phyloP scores from a whole-genome alignment of 2,888 invertebrate species.

The Noctua fimbriata region DNA sequence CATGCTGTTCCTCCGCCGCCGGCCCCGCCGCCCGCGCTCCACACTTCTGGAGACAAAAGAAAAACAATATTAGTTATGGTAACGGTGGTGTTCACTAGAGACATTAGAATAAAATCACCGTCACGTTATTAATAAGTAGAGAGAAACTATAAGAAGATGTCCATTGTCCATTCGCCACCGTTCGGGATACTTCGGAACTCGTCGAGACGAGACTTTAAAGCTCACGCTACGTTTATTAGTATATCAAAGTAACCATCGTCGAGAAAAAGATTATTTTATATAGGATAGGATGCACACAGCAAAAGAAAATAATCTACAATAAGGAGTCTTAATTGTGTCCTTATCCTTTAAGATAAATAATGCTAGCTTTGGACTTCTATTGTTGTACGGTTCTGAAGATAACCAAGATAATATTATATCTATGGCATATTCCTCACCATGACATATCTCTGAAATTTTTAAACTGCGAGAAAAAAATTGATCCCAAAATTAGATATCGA shows the following conservation, averaged over 20 bases:
- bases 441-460: neutral
- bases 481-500: neutral
- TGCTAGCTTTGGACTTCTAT: neutral
- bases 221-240: neutral
- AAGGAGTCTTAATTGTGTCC: neutral
- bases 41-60: conserved; percentile 83
- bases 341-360: neutral
- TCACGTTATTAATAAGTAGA: neutral
- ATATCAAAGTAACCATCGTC: neutral
- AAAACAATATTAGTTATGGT: neutral
- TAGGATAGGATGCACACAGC: no score
- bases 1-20: conserved; percentile 88
- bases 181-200: neutral
- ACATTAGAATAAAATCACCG: neutral
- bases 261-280: neutral
- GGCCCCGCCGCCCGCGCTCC: conserved; percentile 89
- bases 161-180: neutral
- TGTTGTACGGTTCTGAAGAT: neutral
- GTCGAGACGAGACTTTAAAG: neutral
- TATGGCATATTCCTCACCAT: neutral
- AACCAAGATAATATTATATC: neutral
- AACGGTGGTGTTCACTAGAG: neutral
- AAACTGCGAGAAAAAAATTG: neutral
- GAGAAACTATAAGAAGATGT: neutral
- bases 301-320: neutral